phyloP scores from a whole-genome alignment of 2,888 invertebrate genomes.

The Pristionchus arcanus region DNA sequence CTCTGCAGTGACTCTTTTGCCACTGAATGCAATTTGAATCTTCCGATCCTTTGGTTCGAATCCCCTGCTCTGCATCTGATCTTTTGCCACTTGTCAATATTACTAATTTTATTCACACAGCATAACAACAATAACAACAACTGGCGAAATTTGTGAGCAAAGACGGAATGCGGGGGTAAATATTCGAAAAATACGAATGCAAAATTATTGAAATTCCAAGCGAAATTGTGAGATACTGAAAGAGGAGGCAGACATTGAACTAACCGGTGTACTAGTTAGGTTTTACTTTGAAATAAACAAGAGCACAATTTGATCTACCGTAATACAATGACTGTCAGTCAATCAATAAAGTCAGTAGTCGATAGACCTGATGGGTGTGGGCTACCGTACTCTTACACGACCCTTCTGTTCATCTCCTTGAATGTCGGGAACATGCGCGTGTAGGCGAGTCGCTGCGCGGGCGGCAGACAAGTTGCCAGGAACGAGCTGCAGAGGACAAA shows the following conservation, averaged over 20 bases:
- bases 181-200: background rate
- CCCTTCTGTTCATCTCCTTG: conserved; percentile 54
- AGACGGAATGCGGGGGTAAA: conserved; percentile 13
- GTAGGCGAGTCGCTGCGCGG: conserved; percentile 53
- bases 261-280: background rate
- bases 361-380: background rate
- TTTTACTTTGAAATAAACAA: background rate
- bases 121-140: conserved; percentile 22
- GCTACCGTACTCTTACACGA: conserved; percentile 51
- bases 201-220: background rate
- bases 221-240: conserved; percentile 23
- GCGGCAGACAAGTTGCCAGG: conserved; percentile 51
- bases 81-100: background rate
- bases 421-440: conserved; percentile 53
- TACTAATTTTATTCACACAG: conserved; percentile 3
- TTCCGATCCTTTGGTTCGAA: no score
- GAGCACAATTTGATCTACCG: conserved; percentile 14
- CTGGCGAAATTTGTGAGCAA: background rate
- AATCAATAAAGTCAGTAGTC: conserved; percentile 18
- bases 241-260: background rate
- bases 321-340: background rate
- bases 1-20: background rate
- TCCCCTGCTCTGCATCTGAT: background rate
- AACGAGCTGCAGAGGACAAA: conserved; percentile 25
- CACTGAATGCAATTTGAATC: no score